Percentiles rank a stretch among this genome's conserved stretches.
Conservation (phyloP, 2,113 vertebrate genomes). For the Cynopterus brachyotis region DNA sequence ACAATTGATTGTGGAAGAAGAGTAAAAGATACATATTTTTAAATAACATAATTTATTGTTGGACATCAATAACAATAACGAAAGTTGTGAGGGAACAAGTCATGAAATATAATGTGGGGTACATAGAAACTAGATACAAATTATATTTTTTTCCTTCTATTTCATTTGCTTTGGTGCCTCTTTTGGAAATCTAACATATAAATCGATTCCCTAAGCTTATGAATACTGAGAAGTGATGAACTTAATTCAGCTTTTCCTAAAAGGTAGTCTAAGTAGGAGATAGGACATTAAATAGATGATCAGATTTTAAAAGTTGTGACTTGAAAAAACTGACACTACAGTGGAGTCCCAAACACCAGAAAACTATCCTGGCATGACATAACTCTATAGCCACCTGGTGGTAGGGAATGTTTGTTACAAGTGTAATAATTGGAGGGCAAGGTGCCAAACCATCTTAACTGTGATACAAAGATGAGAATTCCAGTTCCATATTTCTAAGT, state of each 20-base stretch:
- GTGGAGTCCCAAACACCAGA: background rate
- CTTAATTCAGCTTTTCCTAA: background rate
- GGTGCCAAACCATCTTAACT: background rate
- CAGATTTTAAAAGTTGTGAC: background rate
- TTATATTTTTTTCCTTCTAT: background rate
- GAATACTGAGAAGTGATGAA: conserved; percentile 16
- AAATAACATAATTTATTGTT: background rate
- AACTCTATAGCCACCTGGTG: background rate
- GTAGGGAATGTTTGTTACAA: background rate
- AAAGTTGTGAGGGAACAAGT: background rate
- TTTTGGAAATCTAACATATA: background rate
- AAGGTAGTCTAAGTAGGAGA: background rate
- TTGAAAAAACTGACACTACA: background rate
- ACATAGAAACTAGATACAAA: background rate
- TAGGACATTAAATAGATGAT: background rate
- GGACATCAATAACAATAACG: background rate
- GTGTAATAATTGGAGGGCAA: background rate
- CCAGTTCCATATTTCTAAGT: background rate
- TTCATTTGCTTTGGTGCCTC: background rate
- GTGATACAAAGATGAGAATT: background rate
- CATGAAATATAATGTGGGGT: background rate
- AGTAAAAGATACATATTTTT: background rate
- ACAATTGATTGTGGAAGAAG: background rate
- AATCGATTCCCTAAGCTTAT: conserved; percentile 13
- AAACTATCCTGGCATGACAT: background rate